phyloP scores from a whole-genome alignment of 2,888 invertebrate genomes.

The Protonemura montana region DNA sequence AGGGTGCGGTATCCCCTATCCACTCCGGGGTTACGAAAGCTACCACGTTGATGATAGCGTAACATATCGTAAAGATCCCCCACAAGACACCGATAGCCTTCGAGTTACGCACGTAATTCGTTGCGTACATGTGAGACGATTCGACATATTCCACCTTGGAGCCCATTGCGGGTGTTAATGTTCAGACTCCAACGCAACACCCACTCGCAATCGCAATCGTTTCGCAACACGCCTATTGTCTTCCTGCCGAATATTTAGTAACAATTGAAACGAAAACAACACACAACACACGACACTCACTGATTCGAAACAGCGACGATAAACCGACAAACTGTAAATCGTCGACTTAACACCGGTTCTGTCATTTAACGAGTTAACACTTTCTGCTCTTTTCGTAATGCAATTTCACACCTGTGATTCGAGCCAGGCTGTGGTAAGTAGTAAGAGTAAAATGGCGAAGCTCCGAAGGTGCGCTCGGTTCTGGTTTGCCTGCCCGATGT shows the following conservation, averaged over 20 bases:
- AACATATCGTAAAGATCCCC: constrained; percentile 97
- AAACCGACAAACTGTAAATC: constrained; percentile 8
- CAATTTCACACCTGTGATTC: constrained; percentile 30
- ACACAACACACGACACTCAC: background rate
- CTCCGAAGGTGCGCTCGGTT: background rate
- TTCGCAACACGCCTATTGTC: constrained; percentile 1
- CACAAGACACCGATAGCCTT: constrained; percentile 96
- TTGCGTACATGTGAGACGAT: constrained; percentile 88
- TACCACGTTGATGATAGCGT: constrained; percentile 93
- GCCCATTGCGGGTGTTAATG: constrained; percentile 67
- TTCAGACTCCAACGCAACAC: background rate
- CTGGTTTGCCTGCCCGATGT: constrained; percentile 21
- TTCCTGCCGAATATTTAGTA: background rate
- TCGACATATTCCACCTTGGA: constrained; percentile 93
- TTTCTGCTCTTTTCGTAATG: background rate
- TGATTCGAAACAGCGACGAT: background rate
- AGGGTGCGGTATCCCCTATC: constrained; percentile 80
- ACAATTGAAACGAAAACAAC: background rate
- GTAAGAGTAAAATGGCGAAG: constrained; percentile 29
- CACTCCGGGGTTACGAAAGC: constrained; percentile 95
- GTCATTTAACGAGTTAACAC: constrained; percentile 8
- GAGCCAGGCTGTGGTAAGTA: background rate
- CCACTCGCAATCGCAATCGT: constrained; percentile 1
- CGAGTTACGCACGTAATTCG: constrained; percentile 89
- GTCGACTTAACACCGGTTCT: background rate